Percentiles rank a stretch among this genome's conserved stretches.
Conservation (phyloP, 2,113 vertebrate genomes). For the Agapornis roseicollis region DNA sequence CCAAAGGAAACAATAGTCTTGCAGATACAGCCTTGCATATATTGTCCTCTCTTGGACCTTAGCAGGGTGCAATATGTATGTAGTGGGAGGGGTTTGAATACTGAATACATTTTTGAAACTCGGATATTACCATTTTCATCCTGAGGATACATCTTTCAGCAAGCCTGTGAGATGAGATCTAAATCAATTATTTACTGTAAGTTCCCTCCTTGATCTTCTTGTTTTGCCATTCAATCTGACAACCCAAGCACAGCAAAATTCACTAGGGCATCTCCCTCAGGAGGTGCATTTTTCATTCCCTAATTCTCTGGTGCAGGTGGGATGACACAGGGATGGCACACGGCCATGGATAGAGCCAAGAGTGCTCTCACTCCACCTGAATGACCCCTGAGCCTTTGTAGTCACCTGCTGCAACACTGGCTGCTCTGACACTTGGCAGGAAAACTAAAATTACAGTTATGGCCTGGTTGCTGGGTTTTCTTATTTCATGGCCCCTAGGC, state of each 20-base stretch:
- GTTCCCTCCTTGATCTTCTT: background rate
- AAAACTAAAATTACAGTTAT: background rate
- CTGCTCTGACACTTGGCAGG: background rate
- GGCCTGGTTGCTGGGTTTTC: background rate
- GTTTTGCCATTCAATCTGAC: background rate
- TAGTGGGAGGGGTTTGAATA: background rate
- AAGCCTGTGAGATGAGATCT: background rate
- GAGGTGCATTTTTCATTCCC: background rate
- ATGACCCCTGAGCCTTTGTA: background rate
- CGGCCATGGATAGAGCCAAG: background rate
- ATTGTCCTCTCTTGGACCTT: background rate
- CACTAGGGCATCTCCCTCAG: background rate
- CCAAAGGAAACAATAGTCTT: background rate
- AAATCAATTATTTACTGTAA: slow-evolving; percentile 27
- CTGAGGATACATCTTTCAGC: background rate
- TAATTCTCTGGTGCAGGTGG: background rate
- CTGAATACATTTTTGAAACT: background rate
- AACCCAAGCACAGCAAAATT: background rate
- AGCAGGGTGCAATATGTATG: background rate
- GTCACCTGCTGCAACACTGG: background rate
- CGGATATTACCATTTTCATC: background rate
- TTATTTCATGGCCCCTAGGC: background rate
- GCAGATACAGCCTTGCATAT: background rate
- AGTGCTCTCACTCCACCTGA: background rate
- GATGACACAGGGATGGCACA: background rate